Base-by-base conservation (phyloP, 1,140 invertebrate genomes). In the Drosophila tropicalis region DNA sequence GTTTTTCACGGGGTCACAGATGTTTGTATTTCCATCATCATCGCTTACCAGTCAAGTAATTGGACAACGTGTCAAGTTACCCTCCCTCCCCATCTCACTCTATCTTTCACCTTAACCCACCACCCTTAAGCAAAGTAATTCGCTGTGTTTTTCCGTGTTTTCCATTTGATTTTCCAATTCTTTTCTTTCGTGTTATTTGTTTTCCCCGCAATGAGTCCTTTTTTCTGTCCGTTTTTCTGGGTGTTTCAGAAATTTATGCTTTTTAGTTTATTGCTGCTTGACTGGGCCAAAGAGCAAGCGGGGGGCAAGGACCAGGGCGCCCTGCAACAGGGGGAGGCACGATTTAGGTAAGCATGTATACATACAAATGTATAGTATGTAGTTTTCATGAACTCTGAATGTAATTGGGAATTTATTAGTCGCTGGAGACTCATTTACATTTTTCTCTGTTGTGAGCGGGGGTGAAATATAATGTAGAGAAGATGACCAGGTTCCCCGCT, bases 321-420 rank as follows among this genome's bases (percentile, higher is more conserved):
- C 34, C 10, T 36, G 34, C 3, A 12, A 29, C 6, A 29, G 29
- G 34, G 7, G 34, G 41, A 25, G 32, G 25, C 15, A 40, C 9
- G 22, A 44, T 19, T 6, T 17, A 57, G 17, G 3, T 12, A 51
- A 22, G 17, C 22, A 51, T 29, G 17, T 51, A 51, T 29, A 29
- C 5, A 29, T 29, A 29, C 29, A 29, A 29, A 29, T 51, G 19
- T 22, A 22, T 51, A n/a, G 6, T 51, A 22, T 51, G 44, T 51
- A 51, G 44, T 51, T 51, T 51, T 51, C 12, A 57, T 34, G 55
- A 57, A 82, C 68, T 82, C 72, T 64, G 79, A 77, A 83, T 86
- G 82, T 86, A 86, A 86, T 86, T 86, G 82, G 83, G 83, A 86
- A 86, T 86, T 86, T 86, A 86, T 86, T 86, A 86, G 82, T 83